These are phyloP conservation scores for Drosophila merina DNA, from an alignment of 2,888 invertebrate species.

Conservation along the genomic window DNA sequence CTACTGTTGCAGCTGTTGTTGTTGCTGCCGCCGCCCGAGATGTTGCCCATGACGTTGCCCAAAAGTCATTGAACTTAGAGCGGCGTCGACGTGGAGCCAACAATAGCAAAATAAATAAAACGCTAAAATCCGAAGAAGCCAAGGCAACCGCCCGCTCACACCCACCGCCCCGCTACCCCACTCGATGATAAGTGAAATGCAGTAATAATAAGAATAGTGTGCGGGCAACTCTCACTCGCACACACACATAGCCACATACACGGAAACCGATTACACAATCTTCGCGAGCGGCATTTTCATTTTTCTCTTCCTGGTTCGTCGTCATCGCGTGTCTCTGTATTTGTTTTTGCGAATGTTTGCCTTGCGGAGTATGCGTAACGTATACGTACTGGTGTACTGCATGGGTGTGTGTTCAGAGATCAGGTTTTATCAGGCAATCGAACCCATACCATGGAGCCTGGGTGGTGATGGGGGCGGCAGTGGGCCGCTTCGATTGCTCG, in stretches of 20 bases:
- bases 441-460: constrained; percentile 55
- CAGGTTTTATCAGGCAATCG: constrained; percentile 78
- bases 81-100: constrained; percentile 29
- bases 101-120: constrained; percentile 62
- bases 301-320: constrained; percentile 83
- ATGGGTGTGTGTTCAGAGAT: constrained; percentile 56
- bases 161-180: neutral
- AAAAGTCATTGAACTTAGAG: constrained; percentile 81
- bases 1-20: constrained; percentile 27
- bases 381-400: constrained; percentile 15
- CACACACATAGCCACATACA: constrained; percentile 38
- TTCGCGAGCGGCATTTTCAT: constrained; percentile 72
- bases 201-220: constrained; percentile 50
- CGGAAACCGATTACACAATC: constrained; percentile 77
- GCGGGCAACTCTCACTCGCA: constrained; percentile 30
- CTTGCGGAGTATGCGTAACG: constrained; percentile 14
- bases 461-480: constrained; percentile 50
- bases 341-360: constrained; percentile 42
- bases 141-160: constrained; percentile 17
- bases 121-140: constrained; percentile 46
- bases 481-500: constrained; percentile 25
- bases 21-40: constrained; percentile 32
- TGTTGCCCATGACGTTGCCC: constrained; percentile 80
- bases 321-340: constrained; percentile 57
- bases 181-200: constrained; percentile 74